Evolutionary conservation across 2,888 invertebrate genomes (phyloP).

Genomic region (Oscheius sp.): DNA sequence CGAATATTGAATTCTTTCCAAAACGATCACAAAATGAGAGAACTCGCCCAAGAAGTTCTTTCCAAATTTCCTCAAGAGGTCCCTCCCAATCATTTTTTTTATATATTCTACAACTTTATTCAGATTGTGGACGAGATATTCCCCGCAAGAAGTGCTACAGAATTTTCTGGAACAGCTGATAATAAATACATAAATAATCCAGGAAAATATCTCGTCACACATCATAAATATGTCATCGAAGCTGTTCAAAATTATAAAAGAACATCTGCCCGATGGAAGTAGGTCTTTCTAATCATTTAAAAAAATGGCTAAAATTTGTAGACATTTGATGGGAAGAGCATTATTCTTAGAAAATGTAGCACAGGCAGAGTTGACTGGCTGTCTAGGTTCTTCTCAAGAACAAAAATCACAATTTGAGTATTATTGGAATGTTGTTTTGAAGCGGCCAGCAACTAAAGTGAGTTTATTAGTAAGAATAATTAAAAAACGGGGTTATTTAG

Average conservation of each 20-base stretch:
- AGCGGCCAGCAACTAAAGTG: slow-evolving; percentile 43
- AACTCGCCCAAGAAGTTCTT: slow-evolving; percentile 62
- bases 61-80: slow-evolving; percentile 56
- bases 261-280: slow-evolving; percentile 91
- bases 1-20: slow-evolving; percentile 83
- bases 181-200: slow-evolving; percentile 35
- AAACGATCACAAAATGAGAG: slow-evolving; percentile 57
- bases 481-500: not conserved
- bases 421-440: slow-evolving; percentile 47
- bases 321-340: slow-evolving; percentile 54
- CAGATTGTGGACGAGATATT: slow-evolving; percentile 46
- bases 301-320: slow-evolving; percentile 19
- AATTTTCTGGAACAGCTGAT: slow-evolving; percentile 39
- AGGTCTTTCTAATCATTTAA: slow-evolving; percentile 11
- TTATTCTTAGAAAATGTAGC: slow-evolving; percentile 57
- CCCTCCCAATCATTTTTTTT: not conserved
- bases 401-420: not conserved
- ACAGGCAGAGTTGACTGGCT: slow-evolving; percentile 47
- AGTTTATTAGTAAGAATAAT: not conserved
- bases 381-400: slow-evolving; percentile 4
- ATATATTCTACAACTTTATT: not conserved
- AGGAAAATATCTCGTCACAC: slow-evolving; percentile 76
- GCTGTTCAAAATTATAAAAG: slow-evolving; percentile 85
- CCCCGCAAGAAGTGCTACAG: slow-evolving; percentile 51
- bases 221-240: slow-evolving; percentile 92